These are phyloP conservation scores for Zonitis immaculata DNA, from an alignment of 2,888 invertebrate genomes.

Conservation along the genomic window DNA sequence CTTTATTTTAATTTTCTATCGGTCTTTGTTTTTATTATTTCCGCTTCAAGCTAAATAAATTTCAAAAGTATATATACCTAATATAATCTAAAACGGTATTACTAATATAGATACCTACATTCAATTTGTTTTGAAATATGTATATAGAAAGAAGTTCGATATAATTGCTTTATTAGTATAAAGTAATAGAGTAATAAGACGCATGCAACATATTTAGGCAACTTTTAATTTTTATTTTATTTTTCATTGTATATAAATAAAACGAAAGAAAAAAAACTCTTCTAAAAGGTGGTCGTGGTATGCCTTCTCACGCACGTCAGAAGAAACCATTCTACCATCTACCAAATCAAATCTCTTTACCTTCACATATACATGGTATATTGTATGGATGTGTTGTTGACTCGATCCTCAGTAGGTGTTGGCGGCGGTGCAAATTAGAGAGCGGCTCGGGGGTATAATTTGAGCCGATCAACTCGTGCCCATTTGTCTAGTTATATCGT, in stretches of 20 bases:
- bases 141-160: too few species aligned
- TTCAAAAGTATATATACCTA: too few species aligned
- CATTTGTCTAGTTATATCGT: constrained; percentile 51
- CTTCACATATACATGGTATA: not conserved
- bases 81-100: too few species aligned
- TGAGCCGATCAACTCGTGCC: constrained; percentile 43
- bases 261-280: not conserved
- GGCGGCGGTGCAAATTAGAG: constrained; percentile 45
- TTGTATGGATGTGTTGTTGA: not conserved
- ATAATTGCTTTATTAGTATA: too few species aligned
- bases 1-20: too few species aligned
- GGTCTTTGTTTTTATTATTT: too few species aligned
- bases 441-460: constrained; percentile 46
- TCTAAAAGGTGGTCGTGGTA: not conserved
- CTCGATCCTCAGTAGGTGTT: constrained; percentile 35
- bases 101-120: too few species aligned
- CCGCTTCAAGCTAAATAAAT: too few species aligned
- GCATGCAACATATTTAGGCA: not conserved
- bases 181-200: too few species aligned
- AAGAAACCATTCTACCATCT: not conserved
- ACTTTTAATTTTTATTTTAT: not conserved
- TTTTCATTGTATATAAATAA: too few species aligned
- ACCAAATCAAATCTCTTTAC: not conserved
- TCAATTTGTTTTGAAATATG: too few species aligned
- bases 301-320: not conserved